Base-by-base conservation (phyloP, 2,113 vertebrate genomes). In the Hippocampus barbouri region DNA sequence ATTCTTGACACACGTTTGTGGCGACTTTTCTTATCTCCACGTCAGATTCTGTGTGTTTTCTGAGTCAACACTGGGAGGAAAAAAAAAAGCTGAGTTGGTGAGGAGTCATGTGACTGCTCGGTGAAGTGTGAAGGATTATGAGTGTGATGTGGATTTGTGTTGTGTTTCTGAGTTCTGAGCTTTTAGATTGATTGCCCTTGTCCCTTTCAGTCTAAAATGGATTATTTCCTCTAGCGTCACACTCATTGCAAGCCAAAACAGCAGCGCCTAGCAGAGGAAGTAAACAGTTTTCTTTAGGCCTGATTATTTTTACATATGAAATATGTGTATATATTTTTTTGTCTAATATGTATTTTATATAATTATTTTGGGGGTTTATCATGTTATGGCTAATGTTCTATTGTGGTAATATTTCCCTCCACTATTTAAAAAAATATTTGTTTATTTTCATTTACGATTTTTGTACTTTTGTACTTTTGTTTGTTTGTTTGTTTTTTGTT, bases 41-140 rank as follows among this genome's bases (percentile, higher is more conserved):
- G 1, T 14, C 56, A 16, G 23, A 2, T 59, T 59, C 25, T 27
- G 38, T 64, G 38, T 64, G 62, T 15, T 9, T 23, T 43, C 23
- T 23, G 14, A n/a, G 21, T 43, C 12, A 23, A 45, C 23, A 40
- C 12, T 16, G 59, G 59, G 34, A 38, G 34, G 34, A 6, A 30
- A 57, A 18, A 5, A 18, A 34, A 60, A 2, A 5, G 15, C 3
- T 45, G 10, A 61, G 40, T 65, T 67, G 38, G 59, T 64, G 30
- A 72, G 65, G 43, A 65, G 73, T 84, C 77, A 80, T 79, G 80
- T 77, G 76, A 10, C 40, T 0, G 38, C 8, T 54, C 16, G 0
- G 38, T 57, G 70, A 66, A 27, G 70, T 64, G 0, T 79, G 18
- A 57, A 40, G 49, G 53, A 23, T 41, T 57, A 47, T 25, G 23